phyloP scores from a whole-genome alignment of 92 coral and sea anemone species.

The Zoanthus sansibaricus region DNA sequence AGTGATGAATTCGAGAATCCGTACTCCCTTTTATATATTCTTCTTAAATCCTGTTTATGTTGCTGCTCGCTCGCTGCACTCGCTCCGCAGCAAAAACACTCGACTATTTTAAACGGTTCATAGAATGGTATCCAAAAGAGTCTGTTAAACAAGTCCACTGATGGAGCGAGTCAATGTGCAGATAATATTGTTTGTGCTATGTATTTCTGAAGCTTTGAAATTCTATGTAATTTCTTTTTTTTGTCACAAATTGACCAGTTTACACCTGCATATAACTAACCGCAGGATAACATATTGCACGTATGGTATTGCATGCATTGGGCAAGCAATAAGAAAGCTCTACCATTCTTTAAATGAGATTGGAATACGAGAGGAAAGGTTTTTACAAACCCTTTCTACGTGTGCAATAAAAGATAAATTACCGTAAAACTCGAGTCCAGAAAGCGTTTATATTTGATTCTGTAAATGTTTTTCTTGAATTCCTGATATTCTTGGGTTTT shows the following conservation, averaged over 20 bases:
- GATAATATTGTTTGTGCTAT: too few relatives aligned
- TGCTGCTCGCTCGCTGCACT: too few relatives aligned
- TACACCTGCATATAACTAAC: slow-evolving; percentile 24
- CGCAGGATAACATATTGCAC: neutral
- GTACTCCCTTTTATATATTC: too few relatives aligned
- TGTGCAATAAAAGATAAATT: slow-evolving; percentile 22
- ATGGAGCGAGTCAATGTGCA: neutral
- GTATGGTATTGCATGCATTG: slow-evolving; percentile 11
- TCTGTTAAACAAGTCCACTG: neutral
- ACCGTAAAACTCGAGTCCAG: too few relatives aligned
- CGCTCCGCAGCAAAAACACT: too few relatives aligned
- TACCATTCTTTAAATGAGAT: neutral
- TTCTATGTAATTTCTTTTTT: neutral
- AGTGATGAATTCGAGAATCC: too few relatives aligned
- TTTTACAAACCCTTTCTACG: slow-evolving; percentile 40
- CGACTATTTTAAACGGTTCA: neutral
- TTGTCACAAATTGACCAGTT: slow-evolving; percentile 16
- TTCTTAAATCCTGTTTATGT: too few relatives aligned
- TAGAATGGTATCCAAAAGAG: neutral
- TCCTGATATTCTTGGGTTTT: too few relatives aligned
- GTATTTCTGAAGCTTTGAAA: neutral
- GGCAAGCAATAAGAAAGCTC: slow-evolving; percentile 3
- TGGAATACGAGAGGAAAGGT: slow-evolving; percentile 40
- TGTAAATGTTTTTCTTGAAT: too few relatives aligned
- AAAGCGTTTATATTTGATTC: too few relatives aligned